A percentile compares a stretch with the other conserved stretches of the same genome.
Conservation (phyloP, 1,140 invertebrate genomes). For the Scaptomyza hsui region DNA sequence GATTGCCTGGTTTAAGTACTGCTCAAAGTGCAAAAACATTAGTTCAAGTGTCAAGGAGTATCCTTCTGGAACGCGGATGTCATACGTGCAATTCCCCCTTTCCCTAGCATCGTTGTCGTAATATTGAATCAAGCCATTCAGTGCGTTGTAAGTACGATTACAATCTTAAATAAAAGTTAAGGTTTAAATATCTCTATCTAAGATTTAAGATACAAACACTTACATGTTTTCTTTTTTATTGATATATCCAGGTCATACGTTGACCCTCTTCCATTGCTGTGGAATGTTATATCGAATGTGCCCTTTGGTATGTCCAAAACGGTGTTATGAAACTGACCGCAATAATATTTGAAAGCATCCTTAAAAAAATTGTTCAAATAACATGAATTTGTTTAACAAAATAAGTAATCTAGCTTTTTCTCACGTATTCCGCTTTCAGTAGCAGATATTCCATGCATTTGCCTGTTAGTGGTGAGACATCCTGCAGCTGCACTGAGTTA, state of each 20-base stretch:
- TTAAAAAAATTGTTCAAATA: background rate
- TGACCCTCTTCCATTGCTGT: conserved; percentile 24
- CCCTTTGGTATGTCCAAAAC: background rate
- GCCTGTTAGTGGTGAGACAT: conserved; percentile 51
- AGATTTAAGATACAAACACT: background rate
- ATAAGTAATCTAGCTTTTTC: background rate
- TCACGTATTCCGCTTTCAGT: conserved; percentile 30
- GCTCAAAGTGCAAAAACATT: conserved; percentile 7
- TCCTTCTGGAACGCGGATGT: conserved; percentile 47
- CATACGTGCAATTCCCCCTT: conserved; percentile 18
- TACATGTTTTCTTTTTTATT: background rate
- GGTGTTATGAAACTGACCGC: conserved; percentile 46
- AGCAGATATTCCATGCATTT: conserved; percentile 67
- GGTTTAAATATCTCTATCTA: background rate
- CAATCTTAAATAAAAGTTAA: conserved; percentile 39
- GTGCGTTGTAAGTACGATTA: conserved; percentile 41
- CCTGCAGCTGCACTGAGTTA: conserved; percentile 39
- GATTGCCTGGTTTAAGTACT: background rate
- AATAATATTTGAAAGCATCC: conserved; percentile 19
- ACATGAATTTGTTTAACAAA: background rate
- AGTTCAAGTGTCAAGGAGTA: conserved; percentile 40
- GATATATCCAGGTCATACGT: conserved; percentile 8
- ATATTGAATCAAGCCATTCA: conserved; percentile 30
- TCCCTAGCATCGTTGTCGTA: background rate
- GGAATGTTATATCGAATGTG: conserved; percentile 58